Evolutionary conservation across 2,797 vertebrate species (phyloP), one percentile per base, ranked within the genome.

Genomic region (Pogonophryne albipinna): DNA sequence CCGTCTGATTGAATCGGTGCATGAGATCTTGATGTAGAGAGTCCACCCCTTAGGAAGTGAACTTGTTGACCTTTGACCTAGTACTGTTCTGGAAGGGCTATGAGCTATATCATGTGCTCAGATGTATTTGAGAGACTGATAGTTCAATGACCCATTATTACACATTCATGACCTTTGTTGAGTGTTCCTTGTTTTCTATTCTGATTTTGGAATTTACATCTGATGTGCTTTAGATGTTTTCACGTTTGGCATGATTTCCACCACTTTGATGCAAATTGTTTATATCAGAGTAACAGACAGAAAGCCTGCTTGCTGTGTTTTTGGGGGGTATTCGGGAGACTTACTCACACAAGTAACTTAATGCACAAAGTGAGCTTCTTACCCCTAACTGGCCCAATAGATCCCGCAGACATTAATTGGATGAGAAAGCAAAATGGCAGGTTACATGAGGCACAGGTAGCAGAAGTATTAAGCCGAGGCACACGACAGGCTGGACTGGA

Each of bases 391-490:
- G 79, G 79, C 88, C 91, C 87, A 85, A 84, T 62, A 91, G 86
- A 88, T 89, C 79, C 79, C 51, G 31, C 74, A 91, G 89, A 94
- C 76, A 78, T 71, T 91, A 81, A 95, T 91, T 78, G 76, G 85
- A 92, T 89, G 83, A 91, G 89, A 93, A 93, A 84, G 91, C 86
- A 87, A 85, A 89, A 86, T 85, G 85, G 89, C 89, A 89, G 79
- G 87, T 89, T 85, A 71, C 69, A 86, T 85, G 84, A 78, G 77
- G 68, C 74, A 74, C 64, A 76, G 74, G 61, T 64, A 69, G 63
- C 60, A 50, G 61, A 47, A 80, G 73, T 31, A 66, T 73, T 38
- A 78, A 69, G 53, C 42, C n/a, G 27, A 1, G 10, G 49, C 12
- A 20, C 57, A 52, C 53, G 0, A 49, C 73, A 77, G 53, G 41